Base-by-base conservation (phyloP, 2,113 vertebrate genomes). In the Callospermophilus lateralis region DNA sequence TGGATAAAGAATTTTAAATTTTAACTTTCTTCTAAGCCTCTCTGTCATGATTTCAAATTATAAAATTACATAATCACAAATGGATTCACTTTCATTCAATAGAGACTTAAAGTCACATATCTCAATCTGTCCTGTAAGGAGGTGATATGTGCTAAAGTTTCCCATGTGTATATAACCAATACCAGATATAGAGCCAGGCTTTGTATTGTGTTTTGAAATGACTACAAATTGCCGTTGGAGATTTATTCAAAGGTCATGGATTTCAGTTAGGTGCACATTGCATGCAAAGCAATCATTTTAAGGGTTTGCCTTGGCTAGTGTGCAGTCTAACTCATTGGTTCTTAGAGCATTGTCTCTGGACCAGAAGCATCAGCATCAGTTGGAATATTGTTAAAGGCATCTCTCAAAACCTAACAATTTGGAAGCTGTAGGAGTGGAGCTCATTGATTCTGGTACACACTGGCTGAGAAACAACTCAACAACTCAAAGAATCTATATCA, bases 1-100 rank as follows among this genome's bases (percentile, higher is more conserved):
- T 94, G 30, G 79, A 95, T 97, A 87, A 97, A 96, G n/a, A 91
- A 45, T 81, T 94, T 96, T 96, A 63, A 68, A 94, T 39, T 94
- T 84, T 96, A 87, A 94, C 76, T 81, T 81, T 94, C 37, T 92
- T 88, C 12, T 74, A 90, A 97, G 63, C 48, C 37, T 94, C 24
- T 22, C 42, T 97, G 37, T 90, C 80, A 84, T 95, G 84, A 94
- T 95, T 96, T 96, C 20, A 79, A 90, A n/a, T 90, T n/a, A 94
- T 72, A 93, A 96, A 96, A 70, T 92, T 81, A 48, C n/a, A 7
- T 48, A 76, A 70, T 81, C 30, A 24, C 34, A 90, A 61, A n/a
- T 70, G 77, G 45, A 61, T 67, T 95, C 22, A 55, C 34, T 39
- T 17, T 61, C 78, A 0, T 95, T 96, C 30, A 89, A 12, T 12